Percentiles rank a stretch among this genome's conserved stretches.
Conservation (phyloP, 37 sponge, comb jelly and placozoan genomes). For the Crambe crambe region DNA sequence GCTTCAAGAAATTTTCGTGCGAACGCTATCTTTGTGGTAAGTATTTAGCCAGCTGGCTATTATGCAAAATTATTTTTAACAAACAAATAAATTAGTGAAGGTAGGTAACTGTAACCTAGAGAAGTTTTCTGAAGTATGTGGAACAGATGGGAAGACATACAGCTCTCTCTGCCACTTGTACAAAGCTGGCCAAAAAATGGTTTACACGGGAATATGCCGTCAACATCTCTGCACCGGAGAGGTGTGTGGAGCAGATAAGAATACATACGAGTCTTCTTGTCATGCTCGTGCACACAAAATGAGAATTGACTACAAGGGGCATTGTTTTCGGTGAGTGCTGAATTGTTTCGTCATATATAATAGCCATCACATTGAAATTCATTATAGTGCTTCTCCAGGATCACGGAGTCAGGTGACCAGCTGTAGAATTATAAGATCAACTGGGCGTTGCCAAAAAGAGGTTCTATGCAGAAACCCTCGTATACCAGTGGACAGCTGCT, state of each 20-base stretch:
- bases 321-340: constrained; percentile 46
- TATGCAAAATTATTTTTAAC: not conserved
- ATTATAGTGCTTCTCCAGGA: no score
- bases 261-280: constrained; percentile 52
- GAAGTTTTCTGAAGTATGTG: constrained; percentile 50
- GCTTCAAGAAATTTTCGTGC: constrained; percentile 13
- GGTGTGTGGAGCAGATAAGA: constrained; percentile 62
- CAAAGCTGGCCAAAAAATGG: constrained; percentile 20
- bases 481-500: constrained; percentile 38
- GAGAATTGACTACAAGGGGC: constrained; percentile 47
- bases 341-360: not conserved
- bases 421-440: constrained; percentile 19
- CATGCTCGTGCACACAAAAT: constrained; percentile 49
- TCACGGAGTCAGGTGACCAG: no score
- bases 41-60: not conserved
- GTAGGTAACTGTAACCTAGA: not conserved
- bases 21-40: constrained; percentile 43
- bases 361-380: not conserved
- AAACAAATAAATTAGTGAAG: not conserved
- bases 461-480: constrained; percentile 14
- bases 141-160: constrained; percentile 50
- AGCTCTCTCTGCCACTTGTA: constrained; percentile 49
- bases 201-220: constrained; percentile 48
- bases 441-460: not conserved
- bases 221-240: constrained; percentile 21